phyloP scores from a whole-genome alignment of 2,888 invertebrate genomes.

The Agrochola macilenta region DNA sequence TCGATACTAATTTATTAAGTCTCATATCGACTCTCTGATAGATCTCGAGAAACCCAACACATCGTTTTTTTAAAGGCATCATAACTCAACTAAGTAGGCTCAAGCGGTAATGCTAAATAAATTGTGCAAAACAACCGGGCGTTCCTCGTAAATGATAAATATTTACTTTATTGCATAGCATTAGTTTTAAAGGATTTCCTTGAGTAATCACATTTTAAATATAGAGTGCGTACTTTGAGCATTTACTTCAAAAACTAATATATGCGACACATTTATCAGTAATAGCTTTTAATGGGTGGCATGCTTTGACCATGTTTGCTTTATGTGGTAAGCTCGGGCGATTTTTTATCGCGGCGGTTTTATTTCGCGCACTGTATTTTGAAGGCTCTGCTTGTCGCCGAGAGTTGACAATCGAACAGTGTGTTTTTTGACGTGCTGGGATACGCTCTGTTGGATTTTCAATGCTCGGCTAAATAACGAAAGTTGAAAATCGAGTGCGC shows the following conservation, averaged over 20 bases:
- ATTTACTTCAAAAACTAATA: slow-evolving; percentile 53
- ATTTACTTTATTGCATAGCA: slow-evolving; percentile 56
- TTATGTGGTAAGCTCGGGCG: neutral
- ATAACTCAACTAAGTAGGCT: slow-evolving; percentile 20
- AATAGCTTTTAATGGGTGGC: slow-evolving; percentile 47
- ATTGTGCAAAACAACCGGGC: slow-evolving; percentile 51
- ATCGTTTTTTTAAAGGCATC: slow-evolving; percentile 3
- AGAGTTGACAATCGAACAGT: too few relatives aligned
- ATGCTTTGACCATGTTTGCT: slow-evolving; percentile 14
- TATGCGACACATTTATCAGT: slow-evolving; percentile 62
- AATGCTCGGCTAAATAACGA: too few relatives aligned
- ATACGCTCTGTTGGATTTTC: too few relatives aligned
- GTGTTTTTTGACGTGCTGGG: too few relatives aligned
- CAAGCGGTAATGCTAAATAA: slow-evolving; percentile 43
- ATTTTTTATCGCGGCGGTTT: neutral
- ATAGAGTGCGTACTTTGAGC: slow-evolving; percentile 41
- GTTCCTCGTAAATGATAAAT: slow-evolving; percentile 54
- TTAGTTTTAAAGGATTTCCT: slow-evolving; percentile 58
- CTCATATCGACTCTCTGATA: neutral
- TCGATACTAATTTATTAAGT: neutral
- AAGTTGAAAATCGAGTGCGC: too few relatives aligned
- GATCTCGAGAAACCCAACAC: neutral
- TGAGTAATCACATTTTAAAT: slow-evolving; percentile 66
- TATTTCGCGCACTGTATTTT: neutral
- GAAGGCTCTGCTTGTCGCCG: too few relatives aligned